Conservation (phyloP, 2,797 vertebrate genomes). For the Coilia nasus region DNA sequence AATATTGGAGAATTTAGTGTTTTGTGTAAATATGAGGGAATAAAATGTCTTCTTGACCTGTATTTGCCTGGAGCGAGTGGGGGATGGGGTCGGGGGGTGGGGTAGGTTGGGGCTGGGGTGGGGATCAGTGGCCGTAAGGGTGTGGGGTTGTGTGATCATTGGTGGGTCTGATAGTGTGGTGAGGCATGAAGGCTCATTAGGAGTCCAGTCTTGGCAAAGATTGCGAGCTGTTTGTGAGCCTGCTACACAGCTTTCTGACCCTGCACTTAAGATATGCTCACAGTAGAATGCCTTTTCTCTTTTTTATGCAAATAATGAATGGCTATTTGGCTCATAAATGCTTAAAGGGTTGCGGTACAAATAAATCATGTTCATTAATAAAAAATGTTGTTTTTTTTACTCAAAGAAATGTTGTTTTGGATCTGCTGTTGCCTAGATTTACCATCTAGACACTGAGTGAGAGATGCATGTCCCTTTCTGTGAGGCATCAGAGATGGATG, state of each 20-base stretch:
- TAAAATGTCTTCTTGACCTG: neutral
- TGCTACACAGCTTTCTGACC: slow-evolving; percentile 9
- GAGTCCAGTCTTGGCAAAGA: neutral
- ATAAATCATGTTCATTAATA: neutral
- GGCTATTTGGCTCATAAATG: neutral
- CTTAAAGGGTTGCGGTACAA: neutral
- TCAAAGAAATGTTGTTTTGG: neutral
- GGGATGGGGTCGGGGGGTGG: neutral
- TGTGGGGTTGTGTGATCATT: neutral
- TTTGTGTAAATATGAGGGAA: neutral
- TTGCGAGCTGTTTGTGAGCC: slow-evolving; percentile 6
- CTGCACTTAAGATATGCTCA: neutral
- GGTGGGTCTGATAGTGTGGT: neutral
- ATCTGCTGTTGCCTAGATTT: neutral
- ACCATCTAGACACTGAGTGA: neutral
- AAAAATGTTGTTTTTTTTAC: neutral
- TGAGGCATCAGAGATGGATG: neutral
- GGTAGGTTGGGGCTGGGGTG: neutral
- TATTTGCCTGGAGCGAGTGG: slow-evolving; percentile 5
- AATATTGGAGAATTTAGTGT: neutral
- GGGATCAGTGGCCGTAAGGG: neutral
- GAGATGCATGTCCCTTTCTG: neutral
- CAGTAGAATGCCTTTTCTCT: neutral
- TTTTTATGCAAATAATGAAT: neutral
- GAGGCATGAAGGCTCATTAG: slow-evolving; percentile 19